Evolutionary conservation across 2,797 vertebrate genomes (phyloP).

Genomic region (Syngnathus acus): DNA sequence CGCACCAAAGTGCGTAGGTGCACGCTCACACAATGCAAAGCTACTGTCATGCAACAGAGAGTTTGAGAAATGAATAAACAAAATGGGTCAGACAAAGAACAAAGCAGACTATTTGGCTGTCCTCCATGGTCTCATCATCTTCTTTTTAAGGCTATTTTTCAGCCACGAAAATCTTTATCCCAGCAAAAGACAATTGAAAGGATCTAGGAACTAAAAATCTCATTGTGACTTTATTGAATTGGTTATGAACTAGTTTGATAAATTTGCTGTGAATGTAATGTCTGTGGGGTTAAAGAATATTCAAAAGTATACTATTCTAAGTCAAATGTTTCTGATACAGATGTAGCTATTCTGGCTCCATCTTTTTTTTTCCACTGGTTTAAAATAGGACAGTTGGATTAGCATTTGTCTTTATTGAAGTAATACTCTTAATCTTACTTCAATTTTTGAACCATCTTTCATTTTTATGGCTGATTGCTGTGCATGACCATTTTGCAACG

Average conservation of each 20-base stretch:
- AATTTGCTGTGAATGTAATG: background rate
- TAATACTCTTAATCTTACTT: too few relatives aligned
- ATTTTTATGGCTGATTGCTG: too few relatives aligned
- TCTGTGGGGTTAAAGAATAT: background rate
- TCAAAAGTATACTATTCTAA: background rate
- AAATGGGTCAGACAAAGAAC: conserved; percentile 13
- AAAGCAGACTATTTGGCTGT: background rate
- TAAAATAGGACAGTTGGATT: too few relatives aligned
- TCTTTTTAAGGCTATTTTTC: background rate
- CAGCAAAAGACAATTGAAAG: conserved; percentile 20
- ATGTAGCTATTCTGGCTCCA: too few relatives aligned
- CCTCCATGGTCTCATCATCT: background rate
- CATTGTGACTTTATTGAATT: conserved; percentile 21
- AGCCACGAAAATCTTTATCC: conserved; percentile 17
- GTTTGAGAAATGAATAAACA: conserved; percentile 14
- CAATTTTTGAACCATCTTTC: too few relatives aligned
- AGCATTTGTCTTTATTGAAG: too few relatives aligned
- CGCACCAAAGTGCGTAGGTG: conserved; percentile 3
- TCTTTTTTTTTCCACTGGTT: too few relatives aligned
- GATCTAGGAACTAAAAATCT: conserved; percentile 31
- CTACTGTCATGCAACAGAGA: background rate
- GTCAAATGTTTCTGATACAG: background rate
- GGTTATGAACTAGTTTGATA: conserved; percentile 11
- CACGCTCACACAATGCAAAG: conserved; percentile 15
- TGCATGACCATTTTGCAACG: too few relatives aligned